phyloP scores from a whole-genome alignment of 2,888 invertebrate species.

The Anoplius nigerrimus region DNA sequence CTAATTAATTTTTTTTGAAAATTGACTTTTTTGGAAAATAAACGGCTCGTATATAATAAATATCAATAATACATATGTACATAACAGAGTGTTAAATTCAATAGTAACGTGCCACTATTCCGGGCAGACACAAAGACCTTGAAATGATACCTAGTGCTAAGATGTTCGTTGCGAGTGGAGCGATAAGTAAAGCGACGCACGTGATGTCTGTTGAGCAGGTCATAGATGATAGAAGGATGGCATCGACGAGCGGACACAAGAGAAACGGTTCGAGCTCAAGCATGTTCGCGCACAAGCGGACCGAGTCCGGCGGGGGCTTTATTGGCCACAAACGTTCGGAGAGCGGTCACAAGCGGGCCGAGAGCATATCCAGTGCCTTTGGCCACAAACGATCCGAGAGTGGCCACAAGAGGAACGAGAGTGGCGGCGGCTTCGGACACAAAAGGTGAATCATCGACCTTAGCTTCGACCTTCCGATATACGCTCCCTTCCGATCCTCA shows the following conservation, averaged over 20 bases:
- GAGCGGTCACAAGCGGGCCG: slow-evolving; percentile 70
- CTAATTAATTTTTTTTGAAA: too few species aligned
- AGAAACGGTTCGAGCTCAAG: slow-evolving; percentile 70
- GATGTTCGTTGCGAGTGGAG: too few species aligned
- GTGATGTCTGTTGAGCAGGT: too few species aligned
- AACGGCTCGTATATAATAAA: too few species aligned
- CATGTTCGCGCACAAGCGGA: slow-evolving; percentile 69
- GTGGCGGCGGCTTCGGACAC: slow-evolving; percentile 67
- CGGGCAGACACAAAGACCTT: too few species aligned
- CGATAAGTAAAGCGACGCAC: too few species aligned
- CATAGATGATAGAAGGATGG: slow-evolving; percentile 38
- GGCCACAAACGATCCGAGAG: slow-evolving; percentile 70
- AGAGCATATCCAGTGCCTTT: slow-evolving; percentile 73
- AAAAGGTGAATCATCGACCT: slow-evolving; percentile 57
- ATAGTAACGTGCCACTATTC: too few species aligned
- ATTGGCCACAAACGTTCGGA: slow-evolving; percentile 70
- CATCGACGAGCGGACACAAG: slow-evolving; percentile 70
- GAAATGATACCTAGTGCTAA: too few species aligned
- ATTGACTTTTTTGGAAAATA: too few species aligned
- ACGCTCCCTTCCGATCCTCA: not conserved
- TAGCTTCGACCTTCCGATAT: not conserved
- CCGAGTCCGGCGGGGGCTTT: slow-evolving; percentile 68
- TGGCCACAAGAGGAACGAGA: slow-evolving; percentile 68
- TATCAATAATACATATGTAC: too few species aligned
- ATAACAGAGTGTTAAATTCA: too few species aligned